Conservation (phyloP, 2,113 vertebrate species). For the Calypte anna region DNA sequence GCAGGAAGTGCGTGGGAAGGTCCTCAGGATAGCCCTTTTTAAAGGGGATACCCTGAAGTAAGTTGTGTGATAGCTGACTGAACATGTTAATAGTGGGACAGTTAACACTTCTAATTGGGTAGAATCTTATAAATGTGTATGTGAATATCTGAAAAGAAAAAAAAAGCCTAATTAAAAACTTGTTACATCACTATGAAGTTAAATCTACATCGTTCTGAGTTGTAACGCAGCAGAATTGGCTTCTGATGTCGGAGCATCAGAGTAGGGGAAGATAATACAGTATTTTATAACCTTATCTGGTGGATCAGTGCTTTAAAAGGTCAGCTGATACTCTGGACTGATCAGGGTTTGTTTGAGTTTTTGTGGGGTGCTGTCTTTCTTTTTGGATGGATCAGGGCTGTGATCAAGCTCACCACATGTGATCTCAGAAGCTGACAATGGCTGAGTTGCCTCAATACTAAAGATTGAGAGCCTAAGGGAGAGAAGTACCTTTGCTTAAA, state of each 20-base stretch:
- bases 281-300: not conserved
- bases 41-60: not conserved
- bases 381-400: not conserved
- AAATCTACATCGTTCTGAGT: fast-evolving
- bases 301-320: not conserved
- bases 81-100: not conserved
- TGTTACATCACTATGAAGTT: not conserved
- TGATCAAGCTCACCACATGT: not conserved
- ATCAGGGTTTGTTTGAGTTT: not conserved
- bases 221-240: not conserved
- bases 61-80: not conserved
- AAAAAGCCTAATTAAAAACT: not conserved
- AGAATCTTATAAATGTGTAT: not conserved
- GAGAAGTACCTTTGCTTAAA: not conserved
- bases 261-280: not conserved
- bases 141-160: not conserved
- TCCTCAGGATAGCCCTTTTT: not conserved
- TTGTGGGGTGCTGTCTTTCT: not conserved
- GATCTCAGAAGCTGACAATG: not conserved
- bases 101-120: not conserved
- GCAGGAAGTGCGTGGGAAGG: not conserved
- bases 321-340: not conserved
- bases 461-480: not conserved
- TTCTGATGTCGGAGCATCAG: not conserved
- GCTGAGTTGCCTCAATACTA: not conserved